A percentile compares a stretch with the other conserved stretches of the same genome.
Evolutionary conservation across 2,797 vertebrate species (phyloP).

Genomic region (Phyllotis vaccarum): DNA sequence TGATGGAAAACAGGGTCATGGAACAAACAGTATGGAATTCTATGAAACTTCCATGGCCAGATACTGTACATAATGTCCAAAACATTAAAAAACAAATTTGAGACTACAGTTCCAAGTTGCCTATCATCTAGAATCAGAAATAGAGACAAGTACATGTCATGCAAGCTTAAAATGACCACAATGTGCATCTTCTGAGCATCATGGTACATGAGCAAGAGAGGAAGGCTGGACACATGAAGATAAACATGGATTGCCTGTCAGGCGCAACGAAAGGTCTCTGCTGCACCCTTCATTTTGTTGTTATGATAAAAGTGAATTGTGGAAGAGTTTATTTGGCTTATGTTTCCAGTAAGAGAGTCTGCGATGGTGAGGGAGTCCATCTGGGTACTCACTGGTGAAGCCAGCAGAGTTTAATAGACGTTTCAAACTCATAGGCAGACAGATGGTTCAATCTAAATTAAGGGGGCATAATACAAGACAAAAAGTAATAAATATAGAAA

Average conservation of each 20-base stretch:
- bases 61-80: neutral
- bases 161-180: neutral
- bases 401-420: neutral
- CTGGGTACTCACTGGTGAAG: neutral
- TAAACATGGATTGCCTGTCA: neutral
- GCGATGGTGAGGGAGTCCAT: neutral
- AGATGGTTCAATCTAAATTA: neutral
- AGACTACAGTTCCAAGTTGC: neutral
- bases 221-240: neutral
- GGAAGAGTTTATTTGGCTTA: neutral
- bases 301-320: neutral
- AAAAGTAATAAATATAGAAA: neutral
- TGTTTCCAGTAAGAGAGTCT: neutral
- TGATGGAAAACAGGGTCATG: neutral
- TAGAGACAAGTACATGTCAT: neutral
- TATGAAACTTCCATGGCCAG: too few species aligned
- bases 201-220: neutral
- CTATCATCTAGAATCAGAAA: neutral
- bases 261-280: neutral
- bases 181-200: too few species aligned
- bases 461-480: neutral
- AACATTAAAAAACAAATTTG: neutral
- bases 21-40: neutral
- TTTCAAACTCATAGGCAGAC: neutral
- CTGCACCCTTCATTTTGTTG: too few species aligned